Conservation (phyloP, 1,140 invertebrate genomes). For the Drosophila azteca region DNA sequence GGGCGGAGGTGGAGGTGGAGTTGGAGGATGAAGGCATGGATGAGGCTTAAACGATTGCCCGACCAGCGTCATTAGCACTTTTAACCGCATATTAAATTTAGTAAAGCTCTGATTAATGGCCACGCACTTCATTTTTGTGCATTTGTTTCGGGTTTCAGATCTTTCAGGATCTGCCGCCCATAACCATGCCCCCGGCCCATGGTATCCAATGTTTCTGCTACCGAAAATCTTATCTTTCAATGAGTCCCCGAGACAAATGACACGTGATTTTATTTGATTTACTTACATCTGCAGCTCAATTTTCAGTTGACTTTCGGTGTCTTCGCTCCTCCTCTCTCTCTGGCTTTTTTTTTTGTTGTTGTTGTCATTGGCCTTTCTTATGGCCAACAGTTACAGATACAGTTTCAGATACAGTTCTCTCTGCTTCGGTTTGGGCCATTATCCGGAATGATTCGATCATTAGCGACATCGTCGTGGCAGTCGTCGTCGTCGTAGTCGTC, state of each 20-base stretch:
- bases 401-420: constrained; percentile 48
- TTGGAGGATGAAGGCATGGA: constrained; percentile 19
- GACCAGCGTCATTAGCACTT: constrained; percentile 80
- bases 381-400: constrained; percentile 64
- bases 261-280: constrained; percentile 83
- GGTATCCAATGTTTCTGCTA: constrained; percentile 20
- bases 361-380: constrained; percentile 57
- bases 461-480: constrained; percentile 59
- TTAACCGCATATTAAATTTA: constrained; percentile 83
- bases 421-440: constrained; percentile 62
- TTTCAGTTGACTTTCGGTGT: constrained; percentile 80
- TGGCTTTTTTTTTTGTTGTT: constrained; percentile 13
- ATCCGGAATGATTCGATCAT: constrained; percentile 81
- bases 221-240: constrained; percentile 79
- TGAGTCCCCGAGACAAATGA: constrained; percentile 79
- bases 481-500: not conserved
- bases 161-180: not conserved
- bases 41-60: constrained; percentile 69
- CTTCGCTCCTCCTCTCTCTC: constrained; percentile 35
- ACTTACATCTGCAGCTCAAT: constrained; percentile 82
- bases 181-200: not conserved
- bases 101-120: constrained; percentile 74
- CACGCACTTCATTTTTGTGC: constrained; percentile 59
- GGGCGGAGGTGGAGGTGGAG: constrained; percentile 45
- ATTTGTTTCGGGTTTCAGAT: constrained; percentile 29